Conservation (phyloP, 2,888 invertebrate genomes). For the Hydrotaea cyrtoneurina region DNA sequence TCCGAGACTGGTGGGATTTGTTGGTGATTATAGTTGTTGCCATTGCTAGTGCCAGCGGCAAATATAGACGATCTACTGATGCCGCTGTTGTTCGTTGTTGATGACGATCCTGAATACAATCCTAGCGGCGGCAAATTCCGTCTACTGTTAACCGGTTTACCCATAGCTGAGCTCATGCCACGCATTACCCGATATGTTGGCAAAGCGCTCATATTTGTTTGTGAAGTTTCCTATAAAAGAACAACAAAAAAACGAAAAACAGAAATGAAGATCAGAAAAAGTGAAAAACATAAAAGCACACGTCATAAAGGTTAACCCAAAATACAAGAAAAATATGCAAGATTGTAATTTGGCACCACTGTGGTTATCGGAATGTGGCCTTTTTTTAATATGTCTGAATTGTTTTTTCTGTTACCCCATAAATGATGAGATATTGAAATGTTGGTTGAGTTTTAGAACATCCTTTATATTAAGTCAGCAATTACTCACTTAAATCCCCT, state of each 20-base stretch:
- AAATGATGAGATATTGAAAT: no score
- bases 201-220: constrained; percentile 72
- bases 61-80: neutral
- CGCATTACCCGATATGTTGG: constrained; percentile 86
- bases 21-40: constrained; percentile 65
- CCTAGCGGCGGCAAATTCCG: constrained; percentile 44
- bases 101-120: constrained; percentile 69
- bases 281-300: no score
- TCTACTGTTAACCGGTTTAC: constrained; percentile 78
- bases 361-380: no score
- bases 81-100: constrained; percentile 60
- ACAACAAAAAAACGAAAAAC: constrained; percentile 40
- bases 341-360: no score
- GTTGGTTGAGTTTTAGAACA: no score
- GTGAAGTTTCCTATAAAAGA: constrained; percentile 67
- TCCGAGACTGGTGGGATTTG: constrained; percentile 80
- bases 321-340: no score
- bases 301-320: no score
- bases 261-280: neutral
- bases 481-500: no score
- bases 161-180: constrained; percentile 81
- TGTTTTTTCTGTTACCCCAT: no score
- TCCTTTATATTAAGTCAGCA: no score
- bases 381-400: no score
- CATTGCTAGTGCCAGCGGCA: constrained; percentile 18